Percentiles rank a stretch among this genome's conserved stretches.
phyloP scores from a whole-genome alignment of 2,797 vertebrate genomes.

The Poeciliopsis infans region DNA sequence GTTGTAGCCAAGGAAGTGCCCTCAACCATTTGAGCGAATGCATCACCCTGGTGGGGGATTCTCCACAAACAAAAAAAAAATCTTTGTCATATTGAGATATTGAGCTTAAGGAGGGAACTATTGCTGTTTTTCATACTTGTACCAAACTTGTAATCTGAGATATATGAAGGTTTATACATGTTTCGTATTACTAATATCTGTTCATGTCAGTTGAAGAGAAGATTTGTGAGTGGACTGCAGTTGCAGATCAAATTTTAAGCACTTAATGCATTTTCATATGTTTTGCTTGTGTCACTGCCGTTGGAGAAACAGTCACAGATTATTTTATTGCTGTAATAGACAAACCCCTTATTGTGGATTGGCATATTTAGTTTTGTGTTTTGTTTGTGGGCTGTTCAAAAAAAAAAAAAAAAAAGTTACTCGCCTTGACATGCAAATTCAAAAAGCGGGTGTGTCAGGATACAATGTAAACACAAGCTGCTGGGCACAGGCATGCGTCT shows the following conservation, averaged over 20 bases:
- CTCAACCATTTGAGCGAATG: constrained; percentile 77
- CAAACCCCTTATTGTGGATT: constrained; percentile 15
- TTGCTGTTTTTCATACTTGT: constrained; percentile 70
- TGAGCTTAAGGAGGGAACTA: constrained; percentile 51
- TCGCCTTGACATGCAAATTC: constrained; percentile 28
- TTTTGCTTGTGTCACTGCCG: constrained; percentile 44
- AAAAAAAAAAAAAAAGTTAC: not conserved
- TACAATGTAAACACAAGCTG: constrained; percentile 19
- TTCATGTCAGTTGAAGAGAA: constrained; percentile 65
- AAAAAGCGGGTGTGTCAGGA: constrained; percentile 32
- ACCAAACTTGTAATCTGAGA: constrained; percentile 75
- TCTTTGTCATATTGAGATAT: constrained; percentile 52
- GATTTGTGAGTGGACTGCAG: constrained; percentile 47
- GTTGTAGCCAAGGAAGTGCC: constrained; percentile 76
- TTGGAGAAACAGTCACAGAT: constrained; percentile 29
- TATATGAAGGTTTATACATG: constrained; percentile 76
- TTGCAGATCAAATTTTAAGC: constrained; percentile 71
- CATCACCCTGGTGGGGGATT: constrained; percentile 63
- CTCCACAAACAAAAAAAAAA: constrained; percentile 40
- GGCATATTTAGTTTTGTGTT: constrained; percentile 18
- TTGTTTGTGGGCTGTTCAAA: constrained; percentile 26
- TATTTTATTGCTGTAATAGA: constrained; percentile 17
- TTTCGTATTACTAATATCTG: constrained; percentile 70
- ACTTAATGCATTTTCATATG: constrained; percentile 70
- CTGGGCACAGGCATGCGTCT: constrained; percentile 2